Evolutionary conservation across 2,797 vertebrate genomes (phyloP), one percentile per base, ranked within the genome.

Genomic region (Melanotaenia maccullochi): DNA sequence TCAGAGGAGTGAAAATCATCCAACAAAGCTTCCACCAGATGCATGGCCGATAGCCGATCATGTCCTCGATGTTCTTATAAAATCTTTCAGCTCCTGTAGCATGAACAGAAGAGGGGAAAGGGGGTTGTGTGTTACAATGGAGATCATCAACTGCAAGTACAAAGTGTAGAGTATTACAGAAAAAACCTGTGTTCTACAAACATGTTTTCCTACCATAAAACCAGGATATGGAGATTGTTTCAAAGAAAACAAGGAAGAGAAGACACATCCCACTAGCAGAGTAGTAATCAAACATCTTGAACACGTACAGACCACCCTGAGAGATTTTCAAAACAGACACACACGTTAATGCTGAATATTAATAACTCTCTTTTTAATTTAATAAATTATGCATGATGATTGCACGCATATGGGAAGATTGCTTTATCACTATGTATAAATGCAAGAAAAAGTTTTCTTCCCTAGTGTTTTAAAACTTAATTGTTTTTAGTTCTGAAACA

Each of bases 211-310:
- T 91, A 97, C 96, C 97, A 4, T 97, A 98, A 88, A 96, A 93
- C 97, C 97, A 98, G 71, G 96, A 93, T 91, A 98, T 97, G 36
- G 96, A 96, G 60, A 96, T 55, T 0, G 96, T 97, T 88, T 98
- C 97, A 63, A 98, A 98, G 93, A 98, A 97, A 70, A 98, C 95
- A 4, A 98, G 95, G 90, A 92, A 98, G 68, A 98, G 95, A 14
- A 98, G 95, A 79, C 96, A 96, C 96, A 97, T 97, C 73, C 97
- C 96, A 67, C 96, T 97, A 87, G 96, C 97, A 0, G 97, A 98
- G 89, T 98, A 98, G 89, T 98, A 97, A 89, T 97, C 96, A 87
- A 98, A 97, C 65, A 98, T 87, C 90, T 97, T 98, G 93, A 98
- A 97, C 64, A 97, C 96, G 61, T 97, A 97, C 78, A 97, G 93